These are phyloP conservation scores for Gobio occitaniae DNA, from an alignment of 2,797 vertebrate species.

Conservation along the genomic window DNA sequence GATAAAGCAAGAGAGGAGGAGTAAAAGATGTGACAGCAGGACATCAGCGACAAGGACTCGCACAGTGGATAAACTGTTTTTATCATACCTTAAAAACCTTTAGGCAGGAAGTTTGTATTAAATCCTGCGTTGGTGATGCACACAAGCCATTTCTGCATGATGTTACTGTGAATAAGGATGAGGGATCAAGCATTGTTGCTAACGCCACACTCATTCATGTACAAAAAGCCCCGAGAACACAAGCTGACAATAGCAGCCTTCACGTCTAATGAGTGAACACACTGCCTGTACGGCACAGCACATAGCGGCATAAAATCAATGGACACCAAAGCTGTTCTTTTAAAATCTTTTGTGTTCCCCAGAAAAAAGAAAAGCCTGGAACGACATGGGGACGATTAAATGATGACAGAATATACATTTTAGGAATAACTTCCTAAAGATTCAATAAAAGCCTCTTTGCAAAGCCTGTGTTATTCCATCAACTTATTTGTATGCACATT, in stretches of 20 bases:
- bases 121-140: not conserved
- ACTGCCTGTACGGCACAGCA: constrained; percentile 19
- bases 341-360: not conserved
- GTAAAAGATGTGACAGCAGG: constrained; percentile 14
- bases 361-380: not conserved
- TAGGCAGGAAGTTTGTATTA: not conserved
- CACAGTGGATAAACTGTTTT: not conserved
- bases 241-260: constrained; percentile 31
- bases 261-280: constrained; percentile 47
- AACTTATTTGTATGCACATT: not conserved
- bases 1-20: not conserved
- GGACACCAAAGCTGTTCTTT: not conserved
- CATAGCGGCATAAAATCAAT: not conserved
- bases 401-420: not conserved
- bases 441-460: not conserved
- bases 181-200: constrained; percentile 11
- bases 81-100: not conserved
- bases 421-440: not conserved
- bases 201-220: constrained; percentile 19
- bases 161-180: constrained; percentile 8
- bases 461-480: not conserved
- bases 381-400: not conserved
- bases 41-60: not conserved
- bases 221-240: constrained; percentile 30
- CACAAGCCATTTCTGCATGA: constrained; percentile 4